Base-by-base conservation (phyloP, 2,888 invertebrate species). In the Rutpela maculata region DNA sequence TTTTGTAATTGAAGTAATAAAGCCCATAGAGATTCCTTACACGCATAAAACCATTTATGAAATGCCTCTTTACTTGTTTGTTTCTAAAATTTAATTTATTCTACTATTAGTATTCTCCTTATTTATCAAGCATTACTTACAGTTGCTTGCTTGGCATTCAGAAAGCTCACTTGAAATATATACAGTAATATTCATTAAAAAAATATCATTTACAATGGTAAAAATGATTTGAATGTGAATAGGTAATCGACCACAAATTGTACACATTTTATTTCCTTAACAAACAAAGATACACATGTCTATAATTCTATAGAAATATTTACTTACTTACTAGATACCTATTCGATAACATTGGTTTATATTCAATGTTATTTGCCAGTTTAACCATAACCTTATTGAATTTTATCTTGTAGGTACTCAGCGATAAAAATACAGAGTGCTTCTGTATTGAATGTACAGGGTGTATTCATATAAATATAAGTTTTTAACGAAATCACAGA, bases 21-120 rank as follows among this genome's bases (percentile, higher is more conserved):
- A 71, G 35, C 72, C 79, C 73, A 77, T 79, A 79, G 68, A 74
- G 68, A 79, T 79, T 76, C 79, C 74, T 63, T 63, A 79, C 79
- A 77, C 76, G 74, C 79, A 79, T 77, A 76, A 79, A 76, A 75
- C 76, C 79, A 79, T 79, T 75, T 79, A 79, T 76, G 79, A 79
- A 76, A 74, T 77, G 76, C 76, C 74, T 72, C 68, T 70, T 70
- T 69, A 68, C 73, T 62, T 73, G 70, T 70, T 73, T 72, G 76
- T 74, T 74, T 67, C 72, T 71, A 19, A 56, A 73, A 68, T 77
- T 78, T 74, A 68, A 71, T 68, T 74, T 74, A 76, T 79, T 79
- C 79, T 68, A 66, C 68, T 72, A 74, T 79, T 76, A 74, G 75
- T 76, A 79, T 79, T 79, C 75, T 76, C 76, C 72, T 75, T 77